Evolutionary conservation across 2,888 invertebrate species (phyloP).

Genomic region (Colletes collaris): DNA sequence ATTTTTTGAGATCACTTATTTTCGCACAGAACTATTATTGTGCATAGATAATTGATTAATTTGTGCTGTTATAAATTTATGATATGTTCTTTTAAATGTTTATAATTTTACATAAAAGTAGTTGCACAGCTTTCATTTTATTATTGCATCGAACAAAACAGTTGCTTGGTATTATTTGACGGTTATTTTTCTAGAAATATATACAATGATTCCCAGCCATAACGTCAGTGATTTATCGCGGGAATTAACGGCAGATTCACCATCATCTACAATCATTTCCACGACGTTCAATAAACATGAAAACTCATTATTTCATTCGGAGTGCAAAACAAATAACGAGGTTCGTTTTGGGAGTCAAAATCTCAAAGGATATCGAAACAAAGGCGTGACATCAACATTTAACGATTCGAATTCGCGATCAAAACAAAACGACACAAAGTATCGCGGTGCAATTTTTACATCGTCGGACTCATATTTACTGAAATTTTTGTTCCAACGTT

Average conservation of each 20-base stretch:
- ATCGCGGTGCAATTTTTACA: no score
- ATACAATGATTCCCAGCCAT: neutral
- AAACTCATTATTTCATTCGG: neutral
- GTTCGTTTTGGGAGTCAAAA: neutral
- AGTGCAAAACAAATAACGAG: neutral
- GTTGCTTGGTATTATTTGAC: neutral
- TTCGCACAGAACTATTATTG: no score
- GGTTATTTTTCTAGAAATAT: conserved; percentile 16
- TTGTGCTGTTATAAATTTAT: no score
- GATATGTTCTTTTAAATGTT: no score
- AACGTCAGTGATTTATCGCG: neutral
- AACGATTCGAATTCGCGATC: neutral
- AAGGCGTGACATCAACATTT: neutral
- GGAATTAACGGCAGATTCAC: neutral
- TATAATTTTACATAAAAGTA: no score
- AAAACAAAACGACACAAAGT: neutral
- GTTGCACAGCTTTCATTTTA: neutral
- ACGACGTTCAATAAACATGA: neutral
- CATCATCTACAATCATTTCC: neutral
- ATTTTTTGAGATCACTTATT: no score
- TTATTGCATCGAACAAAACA: neutral
- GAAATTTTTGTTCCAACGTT: neutral
- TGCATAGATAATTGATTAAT: no score
- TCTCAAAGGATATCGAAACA: neutral
- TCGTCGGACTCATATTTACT: no score